A percentile compares a stretch with the other conserved stretches of the same genome.
Conservation (phyloP, 2,113 vertebrate genomes). For the Alouatta palliata region DNA sequence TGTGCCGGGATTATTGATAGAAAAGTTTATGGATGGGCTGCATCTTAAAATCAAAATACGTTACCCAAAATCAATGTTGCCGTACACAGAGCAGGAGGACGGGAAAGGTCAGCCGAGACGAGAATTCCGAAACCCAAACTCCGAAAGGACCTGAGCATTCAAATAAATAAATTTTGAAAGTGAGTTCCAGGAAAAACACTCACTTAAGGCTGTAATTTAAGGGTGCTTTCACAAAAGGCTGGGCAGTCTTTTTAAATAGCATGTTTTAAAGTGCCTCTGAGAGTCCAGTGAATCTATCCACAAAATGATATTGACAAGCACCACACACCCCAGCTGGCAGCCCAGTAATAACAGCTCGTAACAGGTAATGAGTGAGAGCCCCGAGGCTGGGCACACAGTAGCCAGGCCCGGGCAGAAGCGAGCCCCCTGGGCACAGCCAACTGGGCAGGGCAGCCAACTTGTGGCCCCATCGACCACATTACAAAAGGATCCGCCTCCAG, state of each 20-base stretch:
- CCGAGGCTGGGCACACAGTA: accelerated
- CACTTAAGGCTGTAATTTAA: accelerated
- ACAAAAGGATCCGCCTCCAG: neutral
- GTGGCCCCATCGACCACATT: accelerated
- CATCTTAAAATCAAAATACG: conserved; percentile 66
- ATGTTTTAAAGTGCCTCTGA: neutral
- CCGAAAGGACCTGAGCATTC: neutral
- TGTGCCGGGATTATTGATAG: conserved; percentile 47
- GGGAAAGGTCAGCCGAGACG: neutral
- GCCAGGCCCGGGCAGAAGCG: neutral
- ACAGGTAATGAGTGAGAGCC: neutral
- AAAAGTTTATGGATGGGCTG: conserved; percentile 60
- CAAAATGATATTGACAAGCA: neutral
- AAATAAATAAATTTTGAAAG: neutral
- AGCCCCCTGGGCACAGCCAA: neutral
- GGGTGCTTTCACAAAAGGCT: neutral
- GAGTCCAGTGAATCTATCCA: neutral
- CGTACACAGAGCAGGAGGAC: neutral
- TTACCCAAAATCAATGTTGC: conserved; percentile 28
- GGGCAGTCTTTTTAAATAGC: neutral
- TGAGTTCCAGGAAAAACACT: neutral
- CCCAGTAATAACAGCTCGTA: accelerated
- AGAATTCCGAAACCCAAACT: neutral
- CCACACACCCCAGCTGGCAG: neutral
- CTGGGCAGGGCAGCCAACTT: accelerated